These are phyloP conservation scores for silkworm (Bombyx mori) DNA, from an alignment of 1,140 invertebrate species.

Conservation along the genomic window DNA sequence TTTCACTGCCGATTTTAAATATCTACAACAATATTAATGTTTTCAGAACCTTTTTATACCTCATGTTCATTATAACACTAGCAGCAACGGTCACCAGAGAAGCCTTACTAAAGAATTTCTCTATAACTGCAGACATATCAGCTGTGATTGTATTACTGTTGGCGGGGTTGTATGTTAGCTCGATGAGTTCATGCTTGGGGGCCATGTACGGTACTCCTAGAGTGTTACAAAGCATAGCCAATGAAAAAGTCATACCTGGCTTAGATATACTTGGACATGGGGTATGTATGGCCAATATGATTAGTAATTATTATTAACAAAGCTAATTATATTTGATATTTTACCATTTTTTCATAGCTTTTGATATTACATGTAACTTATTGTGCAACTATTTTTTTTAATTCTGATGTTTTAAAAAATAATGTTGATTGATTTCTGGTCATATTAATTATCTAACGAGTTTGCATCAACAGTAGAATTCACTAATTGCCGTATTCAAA, in stretches of 20 bases:
- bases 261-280: constrained; percentile 89
- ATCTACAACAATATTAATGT: background rate
- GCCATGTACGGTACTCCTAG: constrained; percentile 96
- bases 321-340: no score
- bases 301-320: no score
- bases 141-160: constrained; percentile 86
- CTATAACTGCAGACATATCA: constrained; percentile 92
- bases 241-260: constrained; percentile 94
- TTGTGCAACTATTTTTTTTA: no score
- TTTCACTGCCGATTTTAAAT: no score
- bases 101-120: constrained; percentile 85
- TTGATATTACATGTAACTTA: no score
- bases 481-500: no score
- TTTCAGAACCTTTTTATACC: constrained; percentile 88
- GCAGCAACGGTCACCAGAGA: constrained; percentile 87
- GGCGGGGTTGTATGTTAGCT: constrained; percentile 94
- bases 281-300: constrained; percentile 72
- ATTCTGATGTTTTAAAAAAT: no score
- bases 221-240: constrained; percentile 94
- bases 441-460: no score
- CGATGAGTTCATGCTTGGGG: constrained; percentile 94
- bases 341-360: no score
- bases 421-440: no score
- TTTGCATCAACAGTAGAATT: no score
- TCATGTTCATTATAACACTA: constrained; percentile 90